Evolutionary conservation across 1,140 invertebrate genomes (phyloP).

Genomic region (Calephelis nemesis): DNA sequence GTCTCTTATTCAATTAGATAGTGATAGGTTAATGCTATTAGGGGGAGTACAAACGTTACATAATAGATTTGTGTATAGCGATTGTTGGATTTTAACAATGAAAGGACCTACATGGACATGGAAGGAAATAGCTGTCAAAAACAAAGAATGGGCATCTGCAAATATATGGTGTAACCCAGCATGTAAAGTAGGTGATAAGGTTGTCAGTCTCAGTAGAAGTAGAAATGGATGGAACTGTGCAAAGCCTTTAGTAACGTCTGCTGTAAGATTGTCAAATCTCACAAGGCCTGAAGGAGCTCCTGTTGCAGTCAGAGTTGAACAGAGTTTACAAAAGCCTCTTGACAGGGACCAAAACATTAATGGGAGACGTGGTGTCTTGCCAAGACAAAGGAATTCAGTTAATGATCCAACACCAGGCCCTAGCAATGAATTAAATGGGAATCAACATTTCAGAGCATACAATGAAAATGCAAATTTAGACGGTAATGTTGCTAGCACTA

Average conservation of each 20-base stretch:
- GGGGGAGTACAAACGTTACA: constrained; percentile 82
- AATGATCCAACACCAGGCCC: constrained; percentile 64
- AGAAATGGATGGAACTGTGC: constrained; percentile 74
- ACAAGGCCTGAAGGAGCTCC: constrained; percentile 59
- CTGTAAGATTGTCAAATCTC: constrained; percentile 65
- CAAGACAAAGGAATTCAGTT: constrained; percentile 49
- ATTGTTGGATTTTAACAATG: constrained; percentile 84
- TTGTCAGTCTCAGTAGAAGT: constrained; percentile 83
- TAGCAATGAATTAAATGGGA: constrained; percentile 52
- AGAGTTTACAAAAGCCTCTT: constrained; percentile 71
- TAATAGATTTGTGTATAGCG: constrained; percentile 80
- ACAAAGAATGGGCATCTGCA: constrained; percentile 88
- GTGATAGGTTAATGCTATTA: constrained; percentile 85
- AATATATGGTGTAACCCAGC: constrained; percentile 96
- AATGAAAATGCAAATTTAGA: constrained; percentile 46
- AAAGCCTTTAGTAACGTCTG: constrained; percentile 69
- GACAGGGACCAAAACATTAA: constrained; percentile 87
- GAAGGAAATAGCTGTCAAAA: constrained; percentile 87
- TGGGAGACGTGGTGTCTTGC: constrained; percentile 83
- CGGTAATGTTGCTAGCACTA: constrained; percentile 42
- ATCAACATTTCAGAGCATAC: constrained; percentile 31
- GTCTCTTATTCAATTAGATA: constrained; percentile 88
- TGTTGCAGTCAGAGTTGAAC: constrained; percentile 65
- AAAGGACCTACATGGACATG: constrained; percentile 87
- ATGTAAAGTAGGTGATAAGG: constrained; percentile 85